phyloP scores from a whole-genome alignment of 2,113 vertebrate species.

The Rhinopomastus cyanomelas region DNA sequence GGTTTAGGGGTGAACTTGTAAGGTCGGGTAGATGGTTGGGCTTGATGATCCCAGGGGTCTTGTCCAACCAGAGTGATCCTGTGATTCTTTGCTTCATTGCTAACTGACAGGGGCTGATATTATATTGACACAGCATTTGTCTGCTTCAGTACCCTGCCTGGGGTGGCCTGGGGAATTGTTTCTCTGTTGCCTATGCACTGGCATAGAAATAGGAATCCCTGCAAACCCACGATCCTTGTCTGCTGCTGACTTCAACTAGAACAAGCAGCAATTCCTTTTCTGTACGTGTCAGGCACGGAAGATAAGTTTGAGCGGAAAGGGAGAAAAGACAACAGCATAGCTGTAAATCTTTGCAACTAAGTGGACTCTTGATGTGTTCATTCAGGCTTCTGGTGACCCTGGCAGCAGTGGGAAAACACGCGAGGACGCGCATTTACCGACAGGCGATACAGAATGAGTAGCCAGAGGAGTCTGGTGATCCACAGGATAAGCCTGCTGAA shows the following conservation, averaged over 20 bases:
- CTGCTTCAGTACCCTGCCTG: neutral
- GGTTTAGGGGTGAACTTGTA: no score
- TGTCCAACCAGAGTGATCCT: no score
- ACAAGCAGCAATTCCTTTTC: conserved; percentile 26
- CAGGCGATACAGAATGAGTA: neutral
- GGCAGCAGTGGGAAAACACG: conserved; percentile 32
- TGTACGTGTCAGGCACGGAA: conserved; percentile 18
- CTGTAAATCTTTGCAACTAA: conserved; percentile 57
- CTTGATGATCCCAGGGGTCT: no score
- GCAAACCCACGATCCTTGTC: neutral
- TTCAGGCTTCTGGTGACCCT: conserved; percentile 46
- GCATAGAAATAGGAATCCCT: conserved; percentile 5
- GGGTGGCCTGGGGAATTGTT: neutral
- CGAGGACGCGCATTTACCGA: conserved; percentile 29
- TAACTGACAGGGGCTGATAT: neutral
- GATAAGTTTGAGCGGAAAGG: conserved; percentile 47
- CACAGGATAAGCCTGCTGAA: neutral
- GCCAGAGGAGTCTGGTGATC: neutral
- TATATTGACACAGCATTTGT: neutral
- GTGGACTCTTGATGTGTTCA: conserved; percentile 3
- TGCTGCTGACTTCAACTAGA: neutral
- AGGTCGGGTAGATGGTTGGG: no score
- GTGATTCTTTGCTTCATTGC: neutral
- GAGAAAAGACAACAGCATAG: conserved; percentile 44
- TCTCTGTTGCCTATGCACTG: neutral